Evolutionary conservation across 1,140 invertebrate species (phyloP).

Genomic region (Sinella curviseta): DNA sequence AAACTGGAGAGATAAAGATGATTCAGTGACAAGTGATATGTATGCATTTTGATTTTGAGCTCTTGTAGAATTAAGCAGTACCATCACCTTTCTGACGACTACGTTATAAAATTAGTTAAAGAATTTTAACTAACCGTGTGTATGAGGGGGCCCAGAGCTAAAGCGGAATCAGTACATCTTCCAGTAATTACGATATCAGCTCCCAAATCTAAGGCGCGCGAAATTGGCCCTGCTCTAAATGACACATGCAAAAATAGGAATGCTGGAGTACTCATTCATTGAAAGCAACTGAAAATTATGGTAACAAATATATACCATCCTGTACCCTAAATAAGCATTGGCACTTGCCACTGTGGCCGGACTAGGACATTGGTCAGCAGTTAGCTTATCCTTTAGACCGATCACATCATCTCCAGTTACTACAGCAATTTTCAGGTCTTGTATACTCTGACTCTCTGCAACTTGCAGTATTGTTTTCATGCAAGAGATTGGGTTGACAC

Average conservation of each 20-base stretch:
- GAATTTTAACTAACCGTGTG: conserved; percentile 52
- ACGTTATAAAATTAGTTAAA: background rate
- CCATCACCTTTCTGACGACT: background rate
- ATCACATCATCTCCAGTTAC: conserved; percentile 49
- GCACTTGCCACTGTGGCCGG: conserved; percentile 57
- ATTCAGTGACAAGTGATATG: conserved; percentile 2
- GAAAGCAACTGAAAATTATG: too few species aligned
- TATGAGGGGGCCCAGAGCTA: conserved; percentile 59
- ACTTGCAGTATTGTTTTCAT: conserved; percentile 55
- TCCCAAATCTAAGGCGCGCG: conserved; percentile 57
- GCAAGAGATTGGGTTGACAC: conserved; percentile 61
- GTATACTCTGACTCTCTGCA: conserved; percentile 54
- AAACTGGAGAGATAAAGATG: conserved; percentile 49
- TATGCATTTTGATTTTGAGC: background rate
- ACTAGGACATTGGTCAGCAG: conserved; percentile 52
- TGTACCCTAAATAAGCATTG: conserved; percentile 60
- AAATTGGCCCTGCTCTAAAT: conserved; percentile 60
- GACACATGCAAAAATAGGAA: conserved; percentile 35
- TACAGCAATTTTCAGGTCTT: conserved; percentile 45
- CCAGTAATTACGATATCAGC: conserved; percentile 62
- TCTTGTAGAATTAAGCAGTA: too few species aligned
- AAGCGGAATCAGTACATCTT: conserved; percentile 60
- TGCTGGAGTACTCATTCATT: background rate
- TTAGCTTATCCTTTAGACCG: conserved; percentile 50
- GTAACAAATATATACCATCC: too few species aligned